Base-by-base conservation (phyloP, 2,797 vertebrate species). In the Dermochelys coriacea region DNA sequence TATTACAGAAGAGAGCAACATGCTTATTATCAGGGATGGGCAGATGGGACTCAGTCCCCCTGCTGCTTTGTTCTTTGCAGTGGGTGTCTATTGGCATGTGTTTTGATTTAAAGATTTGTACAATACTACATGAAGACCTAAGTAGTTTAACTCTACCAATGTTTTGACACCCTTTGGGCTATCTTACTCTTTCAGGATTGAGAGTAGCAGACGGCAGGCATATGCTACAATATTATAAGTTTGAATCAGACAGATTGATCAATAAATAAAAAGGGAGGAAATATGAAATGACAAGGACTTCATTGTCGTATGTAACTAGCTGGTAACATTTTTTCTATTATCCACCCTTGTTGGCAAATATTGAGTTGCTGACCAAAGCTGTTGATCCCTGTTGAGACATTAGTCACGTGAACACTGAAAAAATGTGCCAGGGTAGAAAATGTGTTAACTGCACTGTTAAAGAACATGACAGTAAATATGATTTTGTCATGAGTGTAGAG, bases 1-100 rank as follows among this genome's bases (percentile, higher is more conserved):
- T 94, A 96, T 82, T 68, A 89, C 87, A 87, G 84, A 80, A 96
- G 74, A 96, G 89, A 97, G 93, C 96, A 97, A 96, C 90, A 93
- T 93, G 96, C 91, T 96, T 96, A 96, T 97, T 97, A 96, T n/a
- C 90, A 91, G 85, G 84, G 91, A 91, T 82, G 87, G 95, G 91
- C 97, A 97, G 96, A 97, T 97, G 96, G 96, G 94, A 95, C 95
- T 92, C 93, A 84, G 93, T 87, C 59, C 93, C 94, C 59, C 91
- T 74, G 77, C 49, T 95, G 85, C 87, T 97, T 96, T 97, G 93
- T 96, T 95, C 91, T 94, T 84, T 50, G 12, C 41, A 27, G 1
- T 51, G 64, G 85, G 82, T 93, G 21, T 31, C 80, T 85, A 59
- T 82, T 82, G 90, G 49, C 27, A 91, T 86, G 75, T 45, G 80